These are phyloP conservation scores for Molorchus minor DNA, from an alignment of 2,888 invertebrate genomes.

Conservation along the genomic window DNA sequence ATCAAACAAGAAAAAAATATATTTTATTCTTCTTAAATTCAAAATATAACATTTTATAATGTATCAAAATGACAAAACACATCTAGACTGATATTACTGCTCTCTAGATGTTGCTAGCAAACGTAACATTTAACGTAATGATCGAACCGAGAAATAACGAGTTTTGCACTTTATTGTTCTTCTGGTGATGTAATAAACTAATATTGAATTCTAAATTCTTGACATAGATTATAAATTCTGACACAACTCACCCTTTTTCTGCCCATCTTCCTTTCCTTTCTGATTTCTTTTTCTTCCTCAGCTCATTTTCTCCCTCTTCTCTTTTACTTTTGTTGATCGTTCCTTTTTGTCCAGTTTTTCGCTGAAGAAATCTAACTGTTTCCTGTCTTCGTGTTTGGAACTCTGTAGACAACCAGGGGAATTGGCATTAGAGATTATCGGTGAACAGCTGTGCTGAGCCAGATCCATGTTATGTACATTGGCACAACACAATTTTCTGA, in stretches of 20 bases:
- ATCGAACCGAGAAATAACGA: too few relatives aligned
- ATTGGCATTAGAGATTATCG: conserved; percentile 31
- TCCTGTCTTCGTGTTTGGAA: conserved; percentile 64
- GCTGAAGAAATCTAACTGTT: conserved; percentile 55
- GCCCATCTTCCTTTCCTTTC: conserved; percentile 83
- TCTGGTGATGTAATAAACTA: too few relatives aligned
- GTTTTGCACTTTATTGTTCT: too few relatives aligned
- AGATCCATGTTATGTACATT: conserved; percentile 22
- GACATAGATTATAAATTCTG: not conserved
- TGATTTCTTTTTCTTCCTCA: conserved; percentile 82
- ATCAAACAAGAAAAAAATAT: too few relatives aligned
- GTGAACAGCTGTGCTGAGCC: conserved; percentile 24
- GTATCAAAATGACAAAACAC: too few relatives aligned
- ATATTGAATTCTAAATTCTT: too few relatives aligned
- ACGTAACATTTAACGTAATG: too few relatives aligned
- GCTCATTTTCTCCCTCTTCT: conserved; percentile 71
- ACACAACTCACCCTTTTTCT: conserved; percentile 74
- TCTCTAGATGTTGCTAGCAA: too few relatives aligned
- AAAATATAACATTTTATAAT: too few relatives aligned
- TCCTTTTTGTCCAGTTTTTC: conserved; percentile 66
- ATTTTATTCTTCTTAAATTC: too few relatives aligned
- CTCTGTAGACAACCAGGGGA: conserved; percentile 60
- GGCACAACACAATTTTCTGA: conserved; percentile 18
- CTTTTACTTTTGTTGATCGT: conserved; percentile 64
- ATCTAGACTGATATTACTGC: too few relatives aligned